Evolutionary conservation across 2,797 vertebrate species (phyloP).

Genomic region (Semaprochilodus insignis): DNA sequence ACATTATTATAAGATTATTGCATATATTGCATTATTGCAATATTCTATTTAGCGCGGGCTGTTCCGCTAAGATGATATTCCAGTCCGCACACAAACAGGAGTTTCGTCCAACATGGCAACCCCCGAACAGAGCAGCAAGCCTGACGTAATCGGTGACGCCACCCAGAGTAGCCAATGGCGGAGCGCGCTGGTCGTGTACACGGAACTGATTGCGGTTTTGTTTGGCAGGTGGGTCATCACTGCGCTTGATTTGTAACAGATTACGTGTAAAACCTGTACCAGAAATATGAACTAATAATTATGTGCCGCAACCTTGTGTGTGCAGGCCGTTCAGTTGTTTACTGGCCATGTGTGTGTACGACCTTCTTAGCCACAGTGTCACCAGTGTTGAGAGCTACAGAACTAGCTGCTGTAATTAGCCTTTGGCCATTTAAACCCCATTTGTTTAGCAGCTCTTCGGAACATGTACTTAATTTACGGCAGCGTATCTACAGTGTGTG

Average conservation of each 20-base stretch:
- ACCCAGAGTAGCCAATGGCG: slow-evolving; percentile 64
- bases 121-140: background rate
- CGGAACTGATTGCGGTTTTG: slow-evolving; percentile 69
- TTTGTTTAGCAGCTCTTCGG: background rate
- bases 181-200: slow-evolving; percentile 50
- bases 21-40: too few species aligned
- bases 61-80: background rate
- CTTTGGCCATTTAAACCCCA: background rate
- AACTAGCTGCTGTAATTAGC: background rate
- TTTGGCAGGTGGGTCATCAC: slow-evolving; percentile 57
- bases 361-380: background rate
- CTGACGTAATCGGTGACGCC: slow-evolving; percentile 56
- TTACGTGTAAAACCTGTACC: background rate
- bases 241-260: background rate
- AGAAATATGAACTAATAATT: background rate
- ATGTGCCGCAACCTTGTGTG: background rate
- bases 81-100: background rate
- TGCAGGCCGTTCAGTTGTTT: background rate
- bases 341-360: background rate
- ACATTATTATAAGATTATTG: too few species aligned
- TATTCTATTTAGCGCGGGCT: too few species aligned
- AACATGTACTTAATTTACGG: background rate
- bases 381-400: background rate
- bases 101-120: slow-evolving; percentile 11
- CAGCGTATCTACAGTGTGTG: background rate